These are phyloP conservation scores for Ephydatia muelleri DNA, from an alignment of 37 sponge, comb jelly and placozoan species.

Conservation along the genomic window DNA sequence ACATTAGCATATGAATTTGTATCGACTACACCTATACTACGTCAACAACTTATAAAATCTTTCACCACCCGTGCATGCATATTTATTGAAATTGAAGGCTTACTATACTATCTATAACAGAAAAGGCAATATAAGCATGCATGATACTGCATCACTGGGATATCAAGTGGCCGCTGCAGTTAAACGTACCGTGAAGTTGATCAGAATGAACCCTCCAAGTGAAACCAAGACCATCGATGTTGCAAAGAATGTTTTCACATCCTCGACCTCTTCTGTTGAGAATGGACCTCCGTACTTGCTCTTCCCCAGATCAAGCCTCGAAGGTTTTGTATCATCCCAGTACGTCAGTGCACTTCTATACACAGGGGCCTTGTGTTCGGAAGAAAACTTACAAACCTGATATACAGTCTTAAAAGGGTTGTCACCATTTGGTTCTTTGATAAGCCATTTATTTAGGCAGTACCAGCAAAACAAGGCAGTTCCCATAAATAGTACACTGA, in stretches of 20 bases:
- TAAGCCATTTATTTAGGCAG: not conserved
- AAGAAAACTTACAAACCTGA: not conserved
- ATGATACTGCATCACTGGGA: too few species aligned
- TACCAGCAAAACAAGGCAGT: too few species aligned
- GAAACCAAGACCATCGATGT: not conserved
- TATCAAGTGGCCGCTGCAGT: too few species aligned
- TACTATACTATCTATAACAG: too few species aligned
- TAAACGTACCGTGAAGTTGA: too few species aligned
- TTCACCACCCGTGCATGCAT: too few species aligned
- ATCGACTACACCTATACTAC: too few species aligned
- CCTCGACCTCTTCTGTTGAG: constrained; percentile 2
- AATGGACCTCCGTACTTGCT: constrained; percentile 12
- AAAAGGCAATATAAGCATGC: too few species aligned
- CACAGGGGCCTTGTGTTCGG: not conserved
- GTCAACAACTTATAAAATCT: too few species aligned
- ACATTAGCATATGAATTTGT: too few species aligned
- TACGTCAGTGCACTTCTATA: constrained; percentile 14
- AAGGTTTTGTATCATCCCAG: not conserved
- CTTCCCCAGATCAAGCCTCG: constrained; percentile 3
- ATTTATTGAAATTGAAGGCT: too few species aligned
- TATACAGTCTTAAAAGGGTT: not conserved
- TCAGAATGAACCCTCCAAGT: not conserved
- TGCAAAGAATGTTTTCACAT: constrained; percentile 11
- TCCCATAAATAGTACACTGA: too few species aligned
- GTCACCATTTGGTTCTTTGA: not conserved